These are phyloP conservation scores for Thymelicus acteon DNA, from an alignment of 2,888 invertebrate species.

Conservation along the genomic window DNA sequence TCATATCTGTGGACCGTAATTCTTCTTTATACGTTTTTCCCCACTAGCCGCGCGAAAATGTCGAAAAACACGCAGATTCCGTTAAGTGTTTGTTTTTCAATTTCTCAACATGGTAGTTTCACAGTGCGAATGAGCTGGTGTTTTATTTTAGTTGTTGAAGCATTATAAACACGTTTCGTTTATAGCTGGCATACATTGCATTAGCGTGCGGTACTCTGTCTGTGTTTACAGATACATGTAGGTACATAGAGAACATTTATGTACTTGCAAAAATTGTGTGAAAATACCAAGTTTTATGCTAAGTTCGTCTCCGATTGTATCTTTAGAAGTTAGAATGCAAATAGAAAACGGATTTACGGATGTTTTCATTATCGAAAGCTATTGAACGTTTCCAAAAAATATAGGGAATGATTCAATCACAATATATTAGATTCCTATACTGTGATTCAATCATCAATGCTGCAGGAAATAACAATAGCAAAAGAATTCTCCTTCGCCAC, in stretches of 20 bases:
- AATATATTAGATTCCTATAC: no score
- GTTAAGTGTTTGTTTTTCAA: conserved; percentile 55
- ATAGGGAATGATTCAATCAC: no score
- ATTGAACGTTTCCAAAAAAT: background rate
- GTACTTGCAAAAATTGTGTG: background rate
- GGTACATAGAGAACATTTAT: background rate
- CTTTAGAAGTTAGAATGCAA: background rate
- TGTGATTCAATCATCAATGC: conserved; percentile 1
- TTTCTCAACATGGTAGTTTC: conserved; percentile 41
- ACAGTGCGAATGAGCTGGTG: conserved; percentile 25
- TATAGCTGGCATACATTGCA: conserved; percentile 20
- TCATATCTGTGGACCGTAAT: conserved; percentile 66
- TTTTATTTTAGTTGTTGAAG: conserved; percentile 21
- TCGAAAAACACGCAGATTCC: conserved; percentile 61
- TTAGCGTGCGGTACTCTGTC: conserved; percentile 4
- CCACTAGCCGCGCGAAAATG: conserved; percentile 59
- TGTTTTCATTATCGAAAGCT: background rate
- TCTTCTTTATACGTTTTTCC: conserved; percentile 57
- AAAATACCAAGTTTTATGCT: background rate
- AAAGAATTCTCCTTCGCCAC: background rate
- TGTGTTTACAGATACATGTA: background rate
- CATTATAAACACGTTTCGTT: conserved; percentile 17
- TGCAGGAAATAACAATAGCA: background rate
- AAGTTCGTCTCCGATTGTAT: background rate
- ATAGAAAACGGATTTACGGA: background rate